Evolutionary conservation across 2,888 invertebrate species (phyloP).

Genomic region (Platycheirus albimanus): DNA sequence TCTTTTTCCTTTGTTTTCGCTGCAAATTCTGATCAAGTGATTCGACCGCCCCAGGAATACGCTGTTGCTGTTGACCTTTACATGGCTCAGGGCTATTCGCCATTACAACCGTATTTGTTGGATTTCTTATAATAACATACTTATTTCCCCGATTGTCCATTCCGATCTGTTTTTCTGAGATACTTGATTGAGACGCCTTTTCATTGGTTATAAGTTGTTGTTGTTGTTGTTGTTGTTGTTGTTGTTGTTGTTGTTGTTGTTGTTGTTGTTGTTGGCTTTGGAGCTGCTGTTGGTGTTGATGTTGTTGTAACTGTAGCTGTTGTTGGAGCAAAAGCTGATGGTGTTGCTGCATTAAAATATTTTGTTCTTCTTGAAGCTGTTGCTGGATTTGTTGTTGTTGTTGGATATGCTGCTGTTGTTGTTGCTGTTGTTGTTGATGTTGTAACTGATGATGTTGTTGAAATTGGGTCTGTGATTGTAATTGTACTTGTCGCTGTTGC

Average conservation of each 20-base stretch:
- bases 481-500: constrained; percentile 35
- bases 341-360: constrained; percentile 53
- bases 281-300: constrained; percentile 47
- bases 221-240: constrained; percentile 38
- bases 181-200: constrained; percentile 16
- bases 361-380: constrained; percentile 59
- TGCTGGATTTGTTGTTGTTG: constrained; percentile 49
- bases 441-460: constrained; percentile 75
- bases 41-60: not conserved
- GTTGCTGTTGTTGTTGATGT: constrained; percentile 78
- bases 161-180: constrained; percentile 76
- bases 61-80: constrained; percentile 20
- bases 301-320: constrained; percentile 39
- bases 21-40: not conserved
- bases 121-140: constrained; percentile 77
- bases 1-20: constrained; percentile 50
- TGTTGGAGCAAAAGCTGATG: constrained; percentile 57
- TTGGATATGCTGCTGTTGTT: constrained; percentile 51
- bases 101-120: constrained; percentile 59
- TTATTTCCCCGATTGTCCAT: constrained; percentile 81
- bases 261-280: constrained; percentile 50
- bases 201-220: constrained; percentile 53
- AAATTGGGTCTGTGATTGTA: constrained; percentile 10
- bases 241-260: constrained; percentile 30
- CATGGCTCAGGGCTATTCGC: constrained; percentile 57